Evolutionary conservation across 2,797 vertebrate genomes (phyloP), one percentile per base, ranked within the genome.

Genomic region (Rhabdomys pumilio): DNA sequence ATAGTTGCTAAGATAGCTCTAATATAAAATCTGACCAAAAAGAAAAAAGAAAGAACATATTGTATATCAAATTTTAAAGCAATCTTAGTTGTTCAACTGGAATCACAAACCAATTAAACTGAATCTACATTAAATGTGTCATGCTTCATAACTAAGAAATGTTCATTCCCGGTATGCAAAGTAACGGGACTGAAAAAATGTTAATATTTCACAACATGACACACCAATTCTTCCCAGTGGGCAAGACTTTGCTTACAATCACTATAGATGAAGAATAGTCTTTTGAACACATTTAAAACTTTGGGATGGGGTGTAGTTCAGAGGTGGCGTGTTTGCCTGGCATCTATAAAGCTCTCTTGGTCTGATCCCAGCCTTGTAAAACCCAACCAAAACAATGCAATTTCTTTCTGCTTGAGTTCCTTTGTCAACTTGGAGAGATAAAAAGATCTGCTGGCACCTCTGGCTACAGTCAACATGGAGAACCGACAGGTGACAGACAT

Each of bases 101-200:
- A 94, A 90, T 91, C 59, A 79, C 73, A 85, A 73, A 50, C 31
- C 22, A 81, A 61, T 29, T 59, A 88, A 93, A 72, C 1, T 44
- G 44, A 96, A 59, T 90, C 31, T 20, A 75, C 2, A 63, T 81
- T 84, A 90, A 90, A 91, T 53, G 6, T 38, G 10, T 38, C 67
- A 44, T 41, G 69, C 9, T 59, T 80, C n/a, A 93, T 31, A 93
- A 77, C 75, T 38, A 47, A 87, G 81, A 92, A 95, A 90, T 0
- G 4, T 61, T 87, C 14, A 69, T 87, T 79, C 31, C 41, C 77
- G 65, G 89, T 87, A 83, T 80, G 22, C 10, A n/a, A 80, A 50
- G 34, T 72, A 96, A 90, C 41, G 57, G 61, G 77, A 96, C 79
- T 63, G 67, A 34, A 57, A 95, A 96, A 65, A 65, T 29, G 38